Evolutionary conservation across 1,140 invertebrate genomes (phyloP), one percentile per base, ranked within the genome.

Genomic region (Orius laevigatus): DNA sequence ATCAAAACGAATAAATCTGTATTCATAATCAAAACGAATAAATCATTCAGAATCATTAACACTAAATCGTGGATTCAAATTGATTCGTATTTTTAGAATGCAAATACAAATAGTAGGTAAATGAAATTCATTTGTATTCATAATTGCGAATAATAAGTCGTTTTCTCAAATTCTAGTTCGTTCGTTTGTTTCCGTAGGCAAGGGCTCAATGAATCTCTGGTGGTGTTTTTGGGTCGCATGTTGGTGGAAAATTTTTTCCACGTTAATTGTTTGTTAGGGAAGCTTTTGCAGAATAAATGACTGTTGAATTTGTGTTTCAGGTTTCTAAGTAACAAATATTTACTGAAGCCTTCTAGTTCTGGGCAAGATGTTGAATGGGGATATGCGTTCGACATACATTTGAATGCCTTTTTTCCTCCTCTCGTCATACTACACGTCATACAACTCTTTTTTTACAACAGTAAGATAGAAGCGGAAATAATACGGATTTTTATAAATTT

Each of bases 351-450:
- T 60, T 63, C 61, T 43, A 61, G 59, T 12, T 50, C 63, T 53
- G 74, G 74, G 31, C 73, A 79, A 35, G 85, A 91, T 66, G 91
- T 98, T 44, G 95, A 99, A 66, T 98, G 95, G 95, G 95, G 85
- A 2, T 98, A 96, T 68, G 81, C 88, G 20, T 98, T 98, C 69
- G 95, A 98, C 67, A 89, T 99, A 35, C 95, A 99, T 69, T 73
- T 98, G 50, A 98, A 98, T 71, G 94, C 95, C 5, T 94, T 94
- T 65, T 95, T 98, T 67, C 94, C 95, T 46, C 76, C 92, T 3
- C 70, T 98, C 16, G 81, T 95, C 50, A 78, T 98, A 55, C 71
- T 98, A 32, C 93, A 98, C 66, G 82, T 93, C 55, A 75, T 96
- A 58, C 86, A 93, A 64, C 70, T 95, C 36, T 76, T 92, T 58